Conservation (phyloP, 2,113 vertebrate species). For the Helogale parvula region DNA sequence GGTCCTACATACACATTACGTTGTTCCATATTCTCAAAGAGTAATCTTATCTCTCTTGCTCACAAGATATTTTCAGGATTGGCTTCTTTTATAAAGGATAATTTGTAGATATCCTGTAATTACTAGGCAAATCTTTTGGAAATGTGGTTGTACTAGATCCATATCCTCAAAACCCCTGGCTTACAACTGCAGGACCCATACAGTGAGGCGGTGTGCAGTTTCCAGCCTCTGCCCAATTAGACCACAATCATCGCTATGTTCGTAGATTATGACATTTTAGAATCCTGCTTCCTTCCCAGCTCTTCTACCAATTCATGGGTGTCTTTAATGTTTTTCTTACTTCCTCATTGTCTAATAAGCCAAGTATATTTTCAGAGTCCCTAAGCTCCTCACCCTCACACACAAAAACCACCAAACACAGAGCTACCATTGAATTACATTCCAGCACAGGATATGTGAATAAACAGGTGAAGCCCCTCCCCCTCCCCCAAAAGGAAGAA, state of each 20-base stretch:
- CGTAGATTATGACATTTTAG: not conserved
- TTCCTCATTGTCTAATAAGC: not conserved
- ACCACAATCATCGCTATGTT: not conserved
- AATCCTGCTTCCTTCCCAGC: not conserved
- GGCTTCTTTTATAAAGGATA: not conserved
- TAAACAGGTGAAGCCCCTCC: not conserved
- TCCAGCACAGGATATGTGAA: not conserved
- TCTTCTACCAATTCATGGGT: not conserved
- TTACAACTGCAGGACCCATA: not conserved
- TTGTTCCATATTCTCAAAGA: not conserved
- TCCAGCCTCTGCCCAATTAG: not conserved
- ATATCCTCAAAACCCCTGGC: not conserved
- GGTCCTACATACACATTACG: not conserved
- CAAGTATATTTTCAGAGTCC: constrained; percentile 10
- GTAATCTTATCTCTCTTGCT: not conserved
- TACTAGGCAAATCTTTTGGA: not conserved
- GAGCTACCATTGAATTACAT: not conserved
- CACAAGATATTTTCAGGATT: constrained; percentile 14
- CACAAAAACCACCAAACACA: not conserved
- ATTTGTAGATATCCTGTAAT: not conserved
- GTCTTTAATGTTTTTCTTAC: not conserved
- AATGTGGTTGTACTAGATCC: not conserved
- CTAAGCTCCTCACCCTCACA: not conserved
- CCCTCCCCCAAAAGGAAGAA: not conserved
- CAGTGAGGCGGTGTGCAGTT: rapidly evolving